Percentiles rank a stretch among this genome's conserved stretches.
Evolutionary conservation across 1,140 invertebrate species (phyloP).

Genomic region (Muscidifurax raptorellus): DNA sequence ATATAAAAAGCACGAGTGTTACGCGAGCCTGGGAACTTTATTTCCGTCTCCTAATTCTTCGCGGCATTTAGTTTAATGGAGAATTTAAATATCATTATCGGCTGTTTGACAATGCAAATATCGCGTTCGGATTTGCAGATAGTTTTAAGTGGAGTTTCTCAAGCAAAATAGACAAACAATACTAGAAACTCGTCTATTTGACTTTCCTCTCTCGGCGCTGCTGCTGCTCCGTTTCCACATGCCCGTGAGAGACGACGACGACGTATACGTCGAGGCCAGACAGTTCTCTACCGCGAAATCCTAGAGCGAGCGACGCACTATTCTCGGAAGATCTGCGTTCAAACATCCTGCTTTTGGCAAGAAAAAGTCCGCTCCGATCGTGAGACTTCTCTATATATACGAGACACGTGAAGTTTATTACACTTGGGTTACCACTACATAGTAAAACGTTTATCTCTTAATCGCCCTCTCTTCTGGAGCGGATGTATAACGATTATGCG

Average conservation of each 20-base stretch:
- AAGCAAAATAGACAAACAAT: conserved; percentile 8
- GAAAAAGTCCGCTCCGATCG: not conserved
- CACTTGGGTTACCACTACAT: too few relatives aligned
- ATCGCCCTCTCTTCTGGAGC: too few relatives aligned
- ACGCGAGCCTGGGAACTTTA: not conserved
- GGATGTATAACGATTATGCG: too few relatives aligned
- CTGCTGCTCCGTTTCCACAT: not conserved
- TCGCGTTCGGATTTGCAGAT: not conserved
- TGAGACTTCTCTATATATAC: not conserved
- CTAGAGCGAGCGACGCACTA: not conserved
- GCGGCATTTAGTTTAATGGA: too few relatives aligned
- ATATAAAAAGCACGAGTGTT: too few relatives aligned
- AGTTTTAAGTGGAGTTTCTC: not conserved
- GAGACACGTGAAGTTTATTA: too few relatives aligned
- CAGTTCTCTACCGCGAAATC: not conserved
- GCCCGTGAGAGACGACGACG: too few relatives aligned
- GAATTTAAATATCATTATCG: too few relatives aligned
- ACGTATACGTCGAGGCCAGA: not conserved
- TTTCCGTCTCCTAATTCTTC: not conserved
- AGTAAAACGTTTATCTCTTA: too few relatives aligned
- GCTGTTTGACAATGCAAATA: too few relatives aligned
- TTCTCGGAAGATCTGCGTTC: conserved; percentile 1
- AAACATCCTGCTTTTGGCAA: not conserved
- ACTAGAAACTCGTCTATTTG: not conserved
- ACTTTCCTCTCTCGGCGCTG: not conserved